Evolutionary conservation across 2,888 invertebrate species (phyloP), one percentile per base, ranked within the genome.

Genomic region (Drosophila acutilabella): DNA sequence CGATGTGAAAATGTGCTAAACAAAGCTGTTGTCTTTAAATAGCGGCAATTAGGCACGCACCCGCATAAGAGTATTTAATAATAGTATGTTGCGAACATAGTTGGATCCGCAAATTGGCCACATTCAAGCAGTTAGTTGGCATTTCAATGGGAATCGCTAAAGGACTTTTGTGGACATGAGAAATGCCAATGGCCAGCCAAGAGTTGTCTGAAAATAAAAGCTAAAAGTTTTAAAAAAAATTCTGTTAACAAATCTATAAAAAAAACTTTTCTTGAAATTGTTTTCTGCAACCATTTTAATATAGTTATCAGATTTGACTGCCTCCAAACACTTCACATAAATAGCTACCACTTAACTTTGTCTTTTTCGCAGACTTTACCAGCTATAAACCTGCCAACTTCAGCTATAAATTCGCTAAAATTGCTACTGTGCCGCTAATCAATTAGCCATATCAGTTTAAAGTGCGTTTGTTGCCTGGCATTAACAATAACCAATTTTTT

Each of bases 1-100:
- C 87, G 81, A 83, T 83, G 83, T 81, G 83, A 83, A 83, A 84
- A 83, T 64, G 74, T 78, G 66, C 40, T 56, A 74, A 58, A 83
- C 82, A 83, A 83, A 80, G 84, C 71, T 33, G 66, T 62, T 42
- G 64, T 18, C 47, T 56, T 74, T 71, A 78, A 82, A 80, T 66
- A 62, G 67, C 62, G 61, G 69, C 84, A 87, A 83, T 83, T 87
- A 87, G 70, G 72, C 80, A 81, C 81, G 80, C 87, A 87, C 83
- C 87, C 87, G 74, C 87, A 64, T 56, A 75, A 50, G 14, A 65
- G 50, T 62, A 36, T 13, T 13, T 13, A 66, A 74, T 68, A 58
- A 56, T 62, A 56, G 56, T 47, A 52, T 65, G 60, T 64, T 51
- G 26, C 62, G 45, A 53, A 33, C 74, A 61, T 11, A 56, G 59